Percentiles rank a stretch among this genome's conserved stretches.
Evolutionary conservation across 2,888 invertebrate species (phyloP).

Genomic region (Boloria euphrosyne): DNA sequence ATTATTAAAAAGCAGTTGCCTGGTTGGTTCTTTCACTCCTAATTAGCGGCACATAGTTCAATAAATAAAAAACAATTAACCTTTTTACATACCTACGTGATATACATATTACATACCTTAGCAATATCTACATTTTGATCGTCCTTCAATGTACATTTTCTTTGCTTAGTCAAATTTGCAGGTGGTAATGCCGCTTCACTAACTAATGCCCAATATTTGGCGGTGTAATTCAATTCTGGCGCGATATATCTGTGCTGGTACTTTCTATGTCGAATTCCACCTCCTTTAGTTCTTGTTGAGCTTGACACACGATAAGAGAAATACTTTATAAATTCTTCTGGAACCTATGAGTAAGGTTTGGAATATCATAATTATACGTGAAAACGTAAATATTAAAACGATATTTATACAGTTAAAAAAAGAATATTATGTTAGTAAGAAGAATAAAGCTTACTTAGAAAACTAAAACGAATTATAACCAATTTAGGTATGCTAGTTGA

Average conservation of each 20-base stretch:
- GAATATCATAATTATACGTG: neutral
- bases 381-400: neutral
- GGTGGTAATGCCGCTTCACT: conserved; percentile 68
- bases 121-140: conserved; percentile 71
- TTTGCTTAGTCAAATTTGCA: conserved; percentile 61
- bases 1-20: too few species aligned
- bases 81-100: too few species aligned
- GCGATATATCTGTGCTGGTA: conserved; percentile 77
- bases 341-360: conserved; percentile 51
- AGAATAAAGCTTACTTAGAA: neutral
- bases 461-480: too few species aligned
- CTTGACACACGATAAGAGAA: conserved; percentile 79
- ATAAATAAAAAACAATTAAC: too few species aligned
- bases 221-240: conserved; percentile 75
- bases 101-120: conserved; percentile 59
- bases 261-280: conserved; percentile 69
- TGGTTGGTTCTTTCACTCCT: too few species aligned
- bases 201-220: conserved; percentile 75
- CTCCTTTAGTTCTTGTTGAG: conserved; percentile 70
- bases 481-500: too few species aligned
- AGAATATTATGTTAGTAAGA: neutral
- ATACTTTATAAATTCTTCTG: conserved; percentile 68
- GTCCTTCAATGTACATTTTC: conserved; percentile 72
- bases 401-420: too few species aligned
- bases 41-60: too few species aligned